Evolutionary conservation across 2,888 invertebrate species (phyloP), one percentile per base, ranked within the genome.

Genomic region (Augiades crinisus): DNA sequence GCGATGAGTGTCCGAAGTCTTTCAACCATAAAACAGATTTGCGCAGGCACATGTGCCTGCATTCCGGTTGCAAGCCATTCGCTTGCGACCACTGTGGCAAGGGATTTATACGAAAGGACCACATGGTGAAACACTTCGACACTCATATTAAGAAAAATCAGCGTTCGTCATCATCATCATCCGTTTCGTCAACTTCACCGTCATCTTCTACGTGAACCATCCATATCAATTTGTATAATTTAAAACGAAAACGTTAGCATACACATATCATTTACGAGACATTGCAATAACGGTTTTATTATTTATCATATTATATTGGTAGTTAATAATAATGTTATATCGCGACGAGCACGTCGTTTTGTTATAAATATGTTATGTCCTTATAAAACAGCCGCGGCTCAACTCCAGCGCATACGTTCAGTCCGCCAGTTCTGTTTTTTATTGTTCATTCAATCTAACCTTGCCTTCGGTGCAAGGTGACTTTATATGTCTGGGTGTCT

Each of bases 11-110:
- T 70, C 95, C 95, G 12, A 97, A 97, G 78, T 95, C 95, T 67
- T 97, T 97, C 81, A 96, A 96, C 75, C 96, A 97, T 84, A 97
- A 96, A 81, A 96, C 96, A 47, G 97, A 97, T 76, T 88, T 97
- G 66, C 91, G 96, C 56, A 92, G 97, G 59, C 97, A 97, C 84
- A 93, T 94, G 91, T 96, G 96, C 78, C 91, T 95, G 63, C 97
- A 97, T 77, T 95, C 95, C n/a, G 96, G 95, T 41, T 92, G 93
- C 67, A 96, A 96, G 77, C 96, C 96, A 33, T 96, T 94, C 77
- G 91, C 92, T 58, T 97, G 97, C 81, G 92, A 93, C 63, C 92
- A 92, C 57, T 97, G 97, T 79, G 93, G 93, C 56, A 97, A 97
- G 80, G 95, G 96, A 44, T 97, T 97, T 81, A 96, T 96, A 65